These are phyloP conservation scores for Podarcis cretensis DNA, from an alignment of 2,113 vertebrate species.

Conservation along the genomic window DNA sequence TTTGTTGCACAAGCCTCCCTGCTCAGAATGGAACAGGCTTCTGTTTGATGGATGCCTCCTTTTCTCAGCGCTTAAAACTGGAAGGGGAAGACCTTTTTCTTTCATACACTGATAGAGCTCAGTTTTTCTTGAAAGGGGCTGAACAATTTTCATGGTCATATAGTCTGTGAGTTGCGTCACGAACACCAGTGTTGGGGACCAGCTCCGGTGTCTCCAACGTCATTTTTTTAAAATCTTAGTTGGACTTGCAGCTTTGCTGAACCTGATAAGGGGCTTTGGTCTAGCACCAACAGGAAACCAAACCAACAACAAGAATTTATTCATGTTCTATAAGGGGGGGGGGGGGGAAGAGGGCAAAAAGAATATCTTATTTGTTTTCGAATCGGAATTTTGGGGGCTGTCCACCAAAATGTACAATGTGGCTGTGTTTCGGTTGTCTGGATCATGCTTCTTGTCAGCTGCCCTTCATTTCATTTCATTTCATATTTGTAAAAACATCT, in stretches of 20 bases:
- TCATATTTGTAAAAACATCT: neutral
- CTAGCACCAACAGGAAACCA: too few species aligned
- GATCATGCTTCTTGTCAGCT: neutral
- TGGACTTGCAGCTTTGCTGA: too few species aligned
- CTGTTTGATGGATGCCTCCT: neutral
- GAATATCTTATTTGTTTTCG: neutral
- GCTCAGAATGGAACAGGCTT: neutral
- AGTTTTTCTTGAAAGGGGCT: neutral
- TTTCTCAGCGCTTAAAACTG: neutral
- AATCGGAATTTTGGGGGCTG: neutral
- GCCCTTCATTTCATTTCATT: neutral
- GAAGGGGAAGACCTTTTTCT: too few species aligned
- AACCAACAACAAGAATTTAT: too few species aligned
- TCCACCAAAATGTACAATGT: rapidly evolving
- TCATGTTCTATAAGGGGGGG: too few species aligned
- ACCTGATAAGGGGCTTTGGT: neutral
- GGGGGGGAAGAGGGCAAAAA: neutral
- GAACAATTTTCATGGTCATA: neutral
- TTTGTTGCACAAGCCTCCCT: neutral
- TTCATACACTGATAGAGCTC: neutral
- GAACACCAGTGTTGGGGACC: too few species aligned
- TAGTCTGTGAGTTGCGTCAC: too few species aligned
- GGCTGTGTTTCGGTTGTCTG: neutral
- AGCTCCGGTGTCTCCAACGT: too few species aligned
- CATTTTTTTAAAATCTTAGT: too few species aligned